phyloP scores from a whole-genome alignment of 2,113 vertebrate species.

The Carassius gibelio region DNA sequence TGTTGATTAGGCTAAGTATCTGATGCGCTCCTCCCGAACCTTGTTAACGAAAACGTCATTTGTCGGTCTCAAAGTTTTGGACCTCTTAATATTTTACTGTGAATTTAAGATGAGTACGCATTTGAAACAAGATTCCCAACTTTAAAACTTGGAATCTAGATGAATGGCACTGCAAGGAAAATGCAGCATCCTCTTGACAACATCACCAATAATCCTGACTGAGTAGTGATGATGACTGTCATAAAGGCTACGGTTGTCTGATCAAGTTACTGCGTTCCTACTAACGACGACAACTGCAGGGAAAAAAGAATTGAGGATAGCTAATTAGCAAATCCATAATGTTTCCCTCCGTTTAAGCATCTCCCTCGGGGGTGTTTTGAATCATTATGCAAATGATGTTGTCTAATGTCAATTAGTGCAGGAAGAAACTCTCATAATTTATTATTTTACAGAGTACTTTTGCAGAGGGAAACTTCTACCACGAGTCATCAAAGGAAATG shows the following conservation, averaged over 20 bases:
- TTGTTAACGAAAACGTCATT: no score
- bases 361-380: slow-evolving; percentile 73
- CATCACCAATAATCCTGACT: slow-evolving; percentile 70
- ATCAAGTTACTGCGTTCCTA: slow-evolving; percentile 73
- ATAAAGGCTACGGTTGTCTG: slow-evolving; percentile 75
- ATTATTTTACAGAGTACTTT: slow-evolving; percentile 70
- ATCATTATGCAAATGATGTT: slow-evolving; percentile 79
- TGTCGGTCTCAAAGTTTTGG: neutral
- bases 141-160: slow-evolving; percentile 55
- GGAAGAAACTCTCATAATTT: slow-evolving; percentile 73
- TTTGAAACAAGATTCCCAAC: slow-evolving; percentile 47
- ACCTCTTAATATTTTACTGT: neutral
- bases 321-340: slow-evolving; percentile 80
- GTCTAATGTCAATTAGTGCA: slow-evolving; percentile 76
- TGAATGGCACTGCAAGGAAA: slow-evolving; percentile 60
- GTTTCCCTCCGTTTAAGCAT: slow-evolving; percentile 73
- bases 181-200: slow-evolving; percentile 55
- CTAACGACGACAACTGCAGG: slow-evolving; percentile 67
- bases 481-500: slow-evolving; percentile 68
- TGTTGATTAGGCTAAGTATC: no score
- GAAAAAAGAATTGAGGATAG: slow-evolving; percentile 68
- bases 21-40: no score
- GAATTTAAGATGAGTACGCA: neutral
- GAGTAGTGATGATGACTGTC: slow-evolving; percentile 73
- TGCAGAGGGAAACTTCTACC: slow-evolving; percentile 67